These are phyloP conservation scores for Passer domesticus DNA, from an alignment of 2,113 vertebrate genomes.

Conservation along the genomic window DNA sequence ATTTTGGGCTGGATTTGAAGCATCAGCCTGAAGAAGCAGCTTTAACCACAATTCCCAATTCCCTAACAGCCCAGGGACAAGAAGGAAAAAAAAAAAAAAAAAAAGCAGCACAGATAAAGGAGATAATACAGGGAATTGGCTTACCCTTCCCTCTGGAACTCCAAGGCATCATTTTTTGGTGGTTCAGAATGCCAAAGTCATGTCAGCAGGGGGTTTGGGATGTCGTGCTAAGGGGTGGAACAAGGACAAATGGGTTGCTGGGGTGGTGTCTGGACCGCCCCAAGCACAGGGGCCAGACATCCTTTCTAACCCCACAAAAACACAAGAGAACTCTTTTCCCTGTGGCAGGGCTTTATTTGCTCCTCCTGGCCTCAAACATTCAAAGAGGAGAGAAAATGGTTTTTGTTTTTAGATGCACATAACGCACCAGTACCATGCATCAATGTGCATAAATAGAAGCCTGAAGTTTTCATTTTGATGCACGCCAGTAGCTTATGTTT, in stretches of 20 bases:
- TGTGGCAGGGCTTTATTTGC: not conserved
- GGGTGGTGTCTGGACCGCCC: not conserved
- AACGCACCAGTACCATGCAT: not conserved
- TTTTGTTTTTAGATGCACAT: not conserved
- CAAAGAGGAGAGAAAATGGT: not conserved
- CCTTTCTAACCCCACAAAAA: not conserved
- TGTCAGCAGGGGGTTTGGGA: accelerated
- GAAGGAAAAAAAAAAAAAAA: too few relatives aligned
- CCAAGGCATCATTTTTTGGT: not conserved
- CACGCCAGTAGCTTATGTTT: not conserved
- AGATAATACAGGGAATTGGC: not conserved
- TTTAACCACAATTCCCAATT: not conserved
- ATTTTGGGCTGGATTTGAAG: not conserved
- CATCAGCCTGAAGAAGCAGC: not conserved
- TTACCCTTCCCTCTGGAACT: not conserved
- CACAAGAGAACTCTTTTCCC: accelerated
- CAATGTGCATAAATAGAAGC: not conserved
- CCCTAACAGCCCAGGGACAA: not conserved
- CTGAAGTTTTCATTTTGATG: not conserved
- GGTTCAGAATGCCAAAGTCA: not conserved
- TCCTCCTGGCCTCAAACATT: not conserved
- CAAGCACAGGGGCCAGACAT: not conserved
- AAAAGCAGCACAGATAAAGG: not conserved
- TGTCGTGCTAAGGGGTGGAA: not conserved
- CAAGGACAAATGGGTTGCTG: not conserved